Percentiles rank a stretch among this genome's conserved stretches.
Conservation (phyloP, 1,140 invertebrate species). For the Gerris buenoi region DNA sequence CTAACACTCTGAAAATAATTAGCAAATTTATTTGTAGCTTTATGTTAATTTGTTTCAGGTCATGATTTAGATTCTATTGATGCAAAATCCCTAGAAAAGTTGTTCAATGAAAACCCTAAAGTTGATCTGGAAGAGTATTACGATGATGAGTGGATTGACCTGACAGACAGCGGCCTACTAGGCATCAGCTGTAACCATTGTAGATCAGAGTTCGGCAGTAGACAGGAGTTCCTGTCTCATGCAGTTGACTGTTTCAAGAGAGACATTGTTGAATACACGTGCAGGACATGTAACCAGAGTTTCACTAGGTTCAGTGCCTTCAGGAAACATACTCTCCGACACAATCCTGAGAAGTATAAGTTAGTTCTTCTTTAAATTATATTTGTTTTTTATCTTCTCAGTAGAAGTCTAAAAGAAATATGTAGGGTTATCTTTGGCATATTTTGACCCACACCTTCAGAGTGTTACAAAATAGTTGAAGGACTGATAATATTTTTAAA, state of each 20-base stretch:
- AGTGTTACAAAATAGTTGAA: no score
- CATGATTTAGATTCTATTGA: slow-evolving; percentile 2
- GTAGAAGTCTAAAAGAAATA: no score
- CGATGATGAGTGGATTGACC: background rate
- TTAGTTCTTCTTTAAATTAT: background rate
- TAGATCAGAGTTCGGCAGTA: background rate
- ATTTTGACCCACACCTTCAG: no score
- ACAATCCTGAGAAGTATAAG: background rate
- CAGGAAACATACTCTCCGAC: background rate
- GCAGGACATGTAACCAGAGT: background rate
- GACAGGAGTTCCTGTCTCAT: background rate
- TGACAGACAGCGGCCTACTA: background rate
- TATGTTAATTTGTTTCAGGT: background rate
- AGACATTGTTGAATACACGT: background rate
- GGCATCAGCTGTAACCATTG: background rate
- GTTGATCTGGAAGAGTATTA: background rate
- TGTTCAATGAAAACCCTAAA: background rate
- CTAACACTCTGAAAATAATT: no score
- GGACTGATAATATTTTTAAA: no score
- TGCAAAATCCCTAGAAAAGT: background rate
- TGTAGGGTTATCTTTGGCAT: no score
- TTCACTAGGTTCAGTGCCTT: background rate
- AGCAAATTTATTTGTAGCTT: no score
- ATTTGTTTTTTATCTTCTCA: no score
- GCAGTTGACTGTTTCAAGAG: background rate